These are phyloP conservation scores for Macrotrachela quadricornifera DNA, from an alignment of 1,140 invertebrate species.

Conservation along the genomic window DNA sequence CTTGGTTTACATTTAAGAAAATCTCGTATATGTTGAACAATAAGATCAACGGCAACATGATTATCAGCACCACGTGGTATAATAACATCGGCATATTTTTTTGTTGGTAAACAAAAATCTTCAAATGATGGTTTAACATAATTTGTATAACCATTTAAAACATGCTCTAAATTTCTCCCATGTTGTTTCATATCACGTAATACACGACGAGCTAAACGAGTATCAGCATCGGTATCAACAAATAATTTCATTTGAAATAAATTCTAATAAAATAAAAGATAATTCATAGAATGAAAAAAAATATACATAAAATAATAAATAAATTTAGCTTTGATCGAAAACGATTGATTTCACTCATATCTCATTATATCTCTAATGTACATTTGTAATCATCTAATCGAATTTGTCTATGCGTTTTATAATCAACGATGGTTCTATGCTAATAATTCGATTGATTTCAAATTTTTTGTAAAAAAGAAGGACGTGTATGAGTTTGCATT, in stretches of 20 bases:
- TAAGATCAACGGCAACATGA: conserved; percentile 91
- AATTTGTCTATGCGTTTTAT: too few species aligned
- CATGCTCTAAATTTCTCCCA: conserved; percentile 71
- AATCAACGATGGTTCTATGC: too few species aligned
- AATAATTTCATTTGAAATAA: conserved; percentile 32
- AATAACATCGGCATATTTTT: conserved; percentile 98
- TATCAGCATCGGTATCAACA: conserved; percentile 10
- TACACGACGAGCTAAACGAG: conserved; percentile 22
- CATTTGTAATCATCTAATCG: too few species aligned
- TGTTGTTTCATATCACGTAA: conserved; percentile 78
- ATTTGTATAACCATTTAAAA: conserved; percentile 84
- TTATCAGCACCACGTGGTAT: conserved; percentile 92
- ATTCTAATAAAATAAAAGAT: conserved; percentile 30
- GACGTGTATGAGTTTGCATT: too few species aligned
- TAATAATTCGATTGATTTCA: too few species aligned
- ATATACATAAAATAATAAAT: too few species aligned
- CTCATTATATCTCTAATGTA: too few species aligned
- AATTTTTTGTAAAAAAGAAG: too few species aligned
- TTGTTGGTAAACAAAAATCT: conserved; percentile 93
- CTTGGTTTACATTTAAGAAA: conserved; percentile 38
- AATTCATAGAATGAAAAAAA: too few species aligned
- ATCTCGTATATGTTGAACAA: conserved; percentile 93
- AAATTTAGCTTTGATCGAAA: too few species aligned
- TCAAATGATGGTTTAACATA: conserved; percentile 96
- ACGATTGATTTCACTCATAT: too few species aligned